Percentiles rank a stretch among this genome's conserved stretches.
phyloP scores from a whole-genome alignment of 2,888 invertebrate genomes.

The Calameuta idolon region DNA sequence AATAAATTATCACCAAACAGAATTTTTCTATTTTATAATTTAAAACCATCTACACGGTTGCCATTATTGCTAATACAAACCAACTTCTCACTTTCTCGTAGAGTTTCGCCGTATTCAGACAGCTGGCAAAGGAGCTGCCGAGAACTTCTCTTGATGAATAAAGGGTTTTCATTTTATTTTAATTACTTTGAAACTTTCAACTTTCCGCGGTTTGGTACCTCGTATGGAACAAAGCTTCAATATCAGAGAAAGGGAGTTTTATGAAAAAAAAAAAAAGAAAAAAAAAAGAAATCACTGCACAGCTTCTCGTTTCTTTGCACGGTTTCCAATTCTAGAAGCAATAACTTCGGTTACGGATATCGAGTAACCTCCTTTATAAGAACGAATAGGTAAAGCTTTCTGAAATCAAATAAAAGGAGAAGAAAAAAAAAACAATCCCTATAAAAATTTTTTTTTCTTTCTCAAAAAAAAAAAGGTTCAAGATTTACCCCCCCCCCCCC shows the following conservation, averaged over 20 bases:
- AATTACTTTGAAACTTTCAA: constrained; percentile 30
- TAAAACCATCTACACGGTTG: neutral
- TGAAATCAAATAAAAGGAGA: neutral
- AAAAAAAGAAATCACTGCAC: neutral
- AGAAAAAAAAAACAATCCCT: neutral
- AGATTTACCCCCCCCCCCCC: neutral
- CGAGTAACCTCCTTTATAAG: neutral
- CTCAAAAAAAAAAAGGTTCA: neutral
- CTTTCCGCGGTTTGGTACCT: neutral
- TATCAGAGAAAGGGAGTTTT: neutral
- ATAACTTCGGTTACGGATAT: neutral
- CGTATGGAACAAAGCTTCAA: neutral
- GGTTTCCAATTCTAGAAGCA: neutral
- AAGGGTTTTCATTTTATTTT: constrained; percentile 28
- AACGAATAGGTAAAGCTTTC: neutral
- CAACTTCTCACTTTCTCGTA: neutral
- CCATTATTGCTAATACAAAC: neutral
- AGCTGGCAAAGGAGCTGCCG: neutral
- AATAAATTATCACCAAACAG: neutral
- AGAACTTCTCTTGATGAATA: constrained; percentile 6
- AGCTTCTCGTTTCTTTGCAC: neutral
- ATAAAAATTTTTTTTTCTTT: neutral
- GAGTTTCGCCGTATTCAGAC: neutral
- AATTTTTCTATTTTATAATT: neutral
- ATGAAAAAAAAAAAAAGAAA: neutral